Base-by-base conservation (phyloP, 2,797 vertebrate genomes). In the Semaprochilodus insignis region DNA sequence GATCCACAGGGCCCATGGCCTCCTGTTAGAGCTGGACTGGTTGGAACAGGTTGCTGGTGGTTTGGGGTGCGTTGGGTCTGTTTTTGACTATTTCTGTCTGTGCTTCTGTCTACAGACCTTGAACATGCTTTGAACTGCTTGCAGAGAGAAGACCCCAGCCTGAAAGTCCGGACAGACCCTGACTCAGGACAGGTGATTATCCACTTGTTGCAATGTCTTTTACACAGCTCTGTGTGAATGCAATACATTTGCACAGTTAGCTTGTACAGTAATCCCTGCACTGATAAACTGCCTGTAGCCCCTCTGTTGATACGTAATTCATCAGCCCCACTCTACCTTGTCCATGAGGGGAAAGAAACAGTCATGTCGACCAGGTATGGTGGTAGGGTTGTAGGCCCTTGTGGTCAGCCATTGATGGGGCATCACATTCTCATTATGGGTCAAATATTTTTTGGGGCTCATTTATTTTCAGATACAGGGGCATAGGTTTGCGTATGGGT, bases 131-230 rank as follows among this genome's bases (percentile, higher is more conserved):
- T 99, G 74, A 93, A 83, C 84, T 97, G 96, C 89, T 95, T 99
- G 78, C 97, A 99, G 90, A 96, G 96, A 90, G 98, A 99, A 94
- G 98, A 99, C 93, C 98, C 98, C 84, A 99, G 98, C 87, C 94
- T 99, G 55, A 99, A 98, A 95, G 97, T 98, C 89, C 95, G 94
- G 87, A 83, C 91, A 17, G 98, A 99, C 93, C 93, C 96, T 0
- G 97, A 99, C 85, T 98, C 97, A 85, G 97, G 98, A 87, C 98
- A 99, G 93, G 97, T 99, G 95, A 62, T 17, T 25, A 40, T 67
- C 14, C 4, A 6, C 44, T 66, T 13, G 1, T 44, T 15, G 27
- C 2, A 4, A 14, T 1, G 3, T 51, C n/a, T 10, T 23, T 19
- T 69, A 5, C 44, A 70, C 17, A 40, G 36, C 66, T 10, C 21